Percentiles rank a stretch among this genome's conserved stretches.
Conservation (phyloP, 2,888 invertebrate species). For the Nemurella pictetii region DNA sequence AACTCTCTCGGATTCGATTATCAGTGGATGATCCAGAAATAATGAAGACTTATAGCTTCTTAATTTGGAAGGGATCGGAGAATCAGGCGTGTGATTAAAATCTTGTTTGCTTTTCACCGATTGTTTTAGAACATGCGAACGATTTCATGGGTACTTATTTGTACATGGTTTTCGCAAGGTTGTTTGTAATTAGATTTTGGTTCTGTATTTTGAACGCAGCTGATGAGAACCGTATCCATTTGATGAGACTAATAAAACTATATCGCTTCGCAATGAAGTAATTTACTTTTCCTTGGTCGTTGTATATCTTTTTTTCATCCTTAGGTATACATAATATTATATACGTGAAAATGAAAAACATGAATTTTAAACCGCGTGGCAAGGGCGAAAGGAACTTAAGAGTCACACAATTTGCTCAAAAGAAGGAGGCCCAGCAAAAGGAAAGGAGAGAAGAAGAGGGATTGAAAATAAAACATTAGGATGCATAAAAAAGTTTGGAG, state of each 20-base stretch:
- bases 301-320: background rate
- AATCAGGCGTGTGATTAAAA: background rate
- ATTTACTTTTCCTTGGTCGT: background rate
- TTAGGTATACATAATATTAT: background rate
- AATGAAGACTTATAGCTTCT: background rate
- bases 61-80: background rate
- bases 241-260: no score
- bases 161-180: no score
- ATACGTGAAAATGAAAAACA: slow-evolving; percentile 26
- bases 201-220: no score
- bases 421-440: background rate
- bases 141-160: no score
- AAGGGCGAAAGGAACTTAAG: background rate
- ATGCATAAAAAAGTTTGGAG: background rate
- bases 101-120: background rate
- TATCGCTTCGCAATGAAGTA: background rate
- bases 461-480: slow-evolving; percentile 28
- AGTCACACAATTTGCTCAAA: slow-evolving; percentile 25
- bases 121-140: background rate
- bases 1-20: background rate
- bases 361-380: slow-evolving; percentile 17
- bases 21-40: background rate
- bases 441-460: slow-evolving; percentile 21
- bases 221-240: no score
- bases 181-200: no score